phyloP scores from a whole-genome alignment of 1,140 invertebrate genomes.

The Drosophila aff. region DNA sequence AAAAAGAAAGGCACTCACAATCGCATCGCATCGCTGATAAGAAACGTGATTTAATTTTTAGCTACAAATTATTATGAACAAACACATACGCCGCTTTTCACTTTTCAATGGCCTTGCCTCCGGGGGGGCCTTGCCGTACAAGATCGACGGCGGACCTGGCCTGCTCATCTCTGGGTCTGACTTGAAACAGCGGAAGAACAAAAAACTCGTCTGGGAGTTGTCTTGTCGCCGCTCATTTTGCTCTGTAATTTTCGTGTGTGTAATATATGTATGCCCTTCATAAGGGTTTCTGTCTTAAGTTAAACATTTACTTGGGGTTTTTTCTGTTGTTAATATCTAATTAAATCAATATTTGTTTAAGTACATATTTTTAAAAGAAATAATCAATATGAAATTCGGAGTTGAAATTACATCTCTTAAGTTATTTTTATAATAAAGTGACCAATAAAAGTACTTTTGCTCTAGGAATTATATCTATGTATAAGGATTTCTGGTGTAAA shows the following conservation, averaged over 20 bases:
- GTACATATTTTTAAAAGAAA: neutral
- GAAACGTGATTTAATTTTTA: conserved; percentile 82
- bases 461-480: too few species aligned
- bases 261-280: conserved; percentile 13
- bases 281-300: conserved; percentile 1
- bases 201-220: conserved; percentile 43
- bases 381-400: neutral
- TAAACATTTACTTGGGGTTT: neutral
- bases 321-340: neutral
- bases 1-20: conserved; percentile 79
- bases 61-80: conserved; percentile 68
- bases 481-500: too few species aligned
- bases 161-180: conserved; percentile 22
- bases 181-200: conserved; percentile 45
- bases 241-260: conserved; percentile 33
- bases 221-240: conserved; percentile 12
- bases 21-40: conserved; percentile 63
- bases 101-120: conserved; percentile 65
- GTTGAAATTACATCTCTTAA: neutral
- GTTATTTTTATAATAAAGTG: too few species aligned
- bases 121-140: conserved; percentile 11
- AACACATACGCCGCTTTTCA: conserved; percentile 74
- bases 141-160: neutral
- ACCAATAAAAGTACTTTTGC: too few species aligned
- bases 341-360: neutral